Evolutionary conservation across 2,888 invertebrate species (phyloP), one percentile per base, ranked within the genome.

Genomic region (Megastigmus dorsalis): DNA sequence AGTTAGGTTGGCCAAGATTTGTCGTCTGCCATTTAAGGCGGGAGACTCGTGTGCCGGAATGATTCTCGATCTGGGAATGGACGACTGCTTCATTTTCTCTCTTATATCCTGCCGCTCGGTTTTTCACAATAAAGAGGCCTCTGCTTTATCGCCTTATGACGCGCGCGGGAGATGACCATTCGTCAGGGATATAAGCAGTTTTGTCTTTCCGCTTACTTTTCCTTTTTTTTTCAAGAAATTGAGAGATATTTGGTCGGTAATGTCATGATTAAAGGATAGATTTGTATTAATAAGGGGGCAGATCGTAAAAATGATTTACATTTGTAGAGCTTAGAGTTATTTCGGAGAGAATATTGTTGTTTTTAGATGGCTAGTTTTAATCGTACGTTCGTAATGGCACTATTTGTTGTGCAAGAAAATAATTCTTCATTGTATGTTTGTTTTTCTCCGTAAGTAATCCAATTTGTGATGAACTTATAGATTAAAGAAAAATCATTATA

Each of bases 1-100:
- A 79, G 84, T 88, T 88, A 87, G 83, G 45, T 3, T 80, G 81
- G 79, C 67, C 78, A 81, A 85, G 85, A 87, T 86, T 86, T 86
- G 85, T 85, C 79, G 81, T 41, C 18, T 6, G n/a, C 68, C 54
- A 62, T 68, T 74, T 74, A n/a, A 38, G 65, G 20, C 10, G 28
- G 23, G 38, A 6, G 28, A 50, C 15, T 57, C 36, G 7, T 20
- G 15, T 41, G 41, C 66, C 36, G 28, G 20, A 72, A 50, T 59
- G 65, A 72, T 59, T 65, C 72, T 65, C 57, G 59, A 72, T 72
- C 59, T 4, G 9, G 5, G n/a, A 20, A 33, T 48, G n/a, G 20
- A 28, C 62, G 30, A 20, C 13, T 55, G 4, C 10, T 38, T n/a
- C 48, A 9, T 38, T 18, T 54, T 66, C 30, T 28, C 18, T 38